phyloP scores from a whole-genome alignment of 2,888 invertebrate genomes.

The Aleiodes leptofemur region DNA sequence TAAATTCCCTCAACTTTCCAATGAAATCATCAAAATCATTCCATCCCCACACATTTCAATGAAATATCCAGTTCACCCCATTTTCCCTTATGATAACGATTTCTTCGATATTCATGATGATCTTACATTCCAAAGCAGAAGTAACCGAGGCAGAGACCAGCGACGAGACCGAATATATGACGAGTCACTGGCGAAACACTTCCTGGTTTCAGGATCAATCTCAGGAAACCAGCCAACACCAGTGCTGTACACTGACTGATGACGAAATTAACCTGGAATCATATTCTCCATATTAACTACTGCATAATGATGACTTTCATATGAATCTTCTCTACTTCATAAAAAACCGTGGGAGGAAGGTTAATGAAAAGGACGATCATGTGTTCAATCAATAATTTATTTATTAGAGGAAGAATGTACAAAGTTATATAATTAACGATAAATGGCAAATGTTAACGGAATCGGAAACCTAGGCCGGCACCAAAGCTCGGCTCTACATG shows the following conservation, averaged over 20 bases:
- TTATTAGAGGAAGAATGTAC: no score
- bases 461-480: slow-evolving; percentile 43
- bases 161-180: slow-evolving; percentile 86
- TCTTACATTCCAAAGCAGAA: slow-evolving; percentile 93
- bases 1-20: no score
- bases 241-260: slow-evolving; percentile 89
- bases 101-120: slow-evolving; percentile 38
- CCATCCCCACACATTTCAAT: no score
- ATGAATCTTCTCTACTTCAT: no score
- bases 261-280: slow-evolving; percentile 87
- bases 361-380: no score
- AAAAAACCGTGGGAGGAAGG: no score
- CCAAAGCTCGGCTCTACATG: slow-evolving; percentile 48
- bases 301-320: neutral
- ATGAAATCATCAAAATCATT: no score
- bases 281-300: neutral
- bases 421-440: neutral
- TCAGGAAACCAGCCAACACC: slow-evolving; percentile 86
- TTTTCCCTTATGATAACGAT: neutral
- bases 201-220: slow-evolving; percentile 85
- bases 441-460: slow-evolving; percentile 8
- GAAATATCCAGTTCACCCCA: no score
- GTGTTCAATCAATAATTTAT: no score
- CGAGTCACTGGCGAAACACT: slow-evolving; percentile 82
- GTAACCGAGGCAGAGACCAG: slow-evolving; percentile 89